Evolutionary conservation across 23 tunicate species (phyloP), one percentile per base, ranked within the genome.

Genomic region (Botrylloides violaceus): DNA sequence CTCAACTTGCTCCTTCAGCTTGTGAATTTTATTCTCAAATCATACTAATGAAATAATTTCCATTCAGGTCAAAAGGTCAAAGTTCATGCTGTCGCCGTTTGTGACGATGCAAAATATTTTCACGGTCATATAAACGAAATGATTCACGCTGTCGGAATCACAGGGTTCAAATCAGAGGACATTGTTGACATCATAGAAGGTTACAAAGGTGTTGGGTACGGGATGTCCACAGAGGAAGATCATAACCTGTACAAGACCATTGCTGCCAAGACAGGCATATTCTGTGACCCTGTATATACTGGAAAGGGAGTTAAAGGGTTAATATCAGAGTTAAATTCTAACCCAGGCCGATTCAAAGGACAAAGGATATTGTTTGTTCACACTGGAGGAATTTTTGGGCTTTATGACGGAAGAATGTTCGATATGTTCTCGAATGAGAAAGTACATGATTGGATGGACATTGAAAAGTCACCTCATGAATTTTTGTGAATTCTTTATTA

Each of bases 161-260:
- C 28, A 5, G 72, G 62, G 15, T 70, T 56, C 28, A 37, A 56
- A 18, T 76, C 96, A 21, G 86, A 87, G 73, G 83, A 75, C 34
- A 50, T 95, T 3, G 84, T 87, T 34, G 99, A 95, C 35, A 79
- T 95, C 29, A 81, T 87, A 53, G 99, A 95, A 58, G 99, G 96
- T 3, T 87, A 95, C 49, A 90, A 87, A 73, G 99, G 99, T 3
- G 82, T 71, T 7, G 99, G 96, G 1, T 95, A 95, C 64, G 99
- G 99, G 3, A 29, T 29, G 20, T 71, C 81, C 2, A 87, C 86
- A 12, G 50, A 50, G 0, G 95, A 82, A 58, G 96, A 87, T 43
- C 76, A 76, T 55, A 72, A 80, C 53, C 38, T 84, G 36, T 75
- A 74, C 30, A 56, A 65, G 27, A 32, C 68, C 64, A 55, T 84